Evolutionary conservation across 2,888 invertebrate species (phyloP), one percentile per base, ranked within the genome.

Genomic region (Dasypolia templi): DNA sequence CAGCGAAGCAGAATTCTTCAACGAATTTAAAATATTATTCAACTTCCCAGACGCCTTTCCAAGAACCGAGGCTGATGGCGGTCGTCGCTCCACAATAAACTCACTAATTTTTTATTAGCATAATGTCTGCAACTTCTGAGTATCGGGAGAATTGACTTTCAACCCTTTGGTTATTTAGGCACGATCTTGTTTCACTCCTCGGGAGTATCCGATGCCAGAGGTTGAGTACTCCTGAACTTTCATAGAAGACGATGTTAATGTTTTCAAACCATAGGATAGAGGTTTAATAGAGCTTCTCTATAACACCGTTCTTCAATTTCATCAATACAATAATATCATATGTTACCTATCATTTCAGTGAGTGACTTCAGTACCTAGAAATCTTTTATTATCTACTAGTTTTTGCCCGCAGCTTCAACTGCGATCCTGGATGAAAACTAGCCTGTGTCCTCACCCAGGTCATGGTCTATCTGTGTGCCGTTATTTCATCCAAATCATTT

Each of bases 41-140:
- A 66, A 61, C 55, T 66, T 42, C n/a, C 29, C 63, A 78, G 64
- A 78, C 78, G 1, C n/a, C 11, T 46, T 75, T 17, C n/a, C 42
- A 17, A n/a, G 35, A 53, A 51, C 29, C 26, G 3, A 61, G 32
- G 32, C 22, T 26, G 44, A 55, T 53, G 53, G 61, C 59, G 49
- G 61, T 56, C 53, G 32, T 26, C 35, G 63, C 75, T 68, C 44
- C 62, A 82, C 76, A 84, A 66, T 76, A 62, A 82, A 76, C 73
- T 79, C 63, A n/a, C 58, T 74, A 82, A 82, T 84, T 65, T 82
- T 75, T 75, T 80, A 85, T 80, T 82, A 68, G 51, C 79, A 85
- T 84, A 84, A 85, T 79, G 77, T 72, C 46, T 80, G 64, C 59
- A 75, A 82, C 67, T 65, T 68, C 22, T 63, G 66, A 64, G 69